Evolutionary conservation across 2,888 invertebrate species (phyloP).

Genomic region (Sphecodes monilicornis): DNA sequence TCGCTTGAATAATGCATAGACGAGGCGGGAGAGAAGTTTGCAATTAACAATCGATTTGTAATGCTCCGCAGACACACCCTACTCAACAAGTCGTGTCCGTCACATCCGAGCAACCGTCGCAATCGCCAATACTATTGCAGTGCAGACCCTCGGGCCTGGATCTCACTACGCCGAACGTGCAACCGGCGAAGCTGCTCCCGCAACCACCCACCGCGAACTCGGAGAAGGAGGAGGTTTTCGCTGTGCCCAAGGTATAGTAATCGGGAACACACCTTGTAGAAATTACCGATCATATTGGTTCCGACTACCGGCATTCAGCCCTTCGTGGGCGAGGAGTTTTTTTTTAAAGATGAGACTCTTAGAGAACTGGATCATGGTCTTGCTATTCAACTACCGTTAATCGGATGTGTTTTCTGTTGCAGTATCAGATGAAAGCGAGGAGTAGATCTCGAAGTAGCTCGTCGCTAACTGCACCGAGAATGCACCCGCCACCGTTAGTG

Average conservation of each 20-base stretch:
- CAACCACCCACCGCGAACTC: slow-evolving; percentile 66
- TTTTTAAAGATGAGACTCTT: not conserved
- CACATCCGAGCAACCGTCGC: slow-evolving; percentile 75
- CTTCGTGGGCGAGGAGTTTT: not conserved
- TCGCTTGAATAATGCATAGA: slow-evolving; percentile 33
- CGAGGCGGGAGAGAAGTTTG: not conserved
- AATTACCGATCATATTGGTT: not conserved
- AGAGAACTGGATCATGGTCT: not conserved
- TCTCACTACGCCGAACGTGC: slow-evolving; percentile 78
- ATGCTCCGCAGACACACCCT: slow-evolving; percentile 71
- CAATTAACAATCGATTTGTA: slow-evolving; percentile 21
- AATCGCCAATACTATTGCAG: slow-evolving; percentile 79
- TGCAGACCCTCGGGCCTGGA: slow-evolving; percentile 81
- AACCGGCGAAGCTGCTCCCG: slow-evolving; percentile 79
- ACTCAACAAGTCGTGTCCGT: slow-evolving; percentile 77
- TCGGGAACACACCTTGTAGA: not conserved
- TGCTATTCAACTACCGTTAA: not conserved
- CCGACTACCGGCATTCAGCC: not conserved
- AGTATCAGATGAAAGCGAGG: slow-evolving; percentile 84
- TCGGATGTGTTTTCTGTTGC: slow-evolving; percentile 35
- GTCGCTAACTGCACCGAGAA: slow-evolving; percentile 84
- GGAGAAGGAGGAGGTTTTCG: slow-evolving; percentile 84
- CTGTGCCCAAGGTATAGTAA: slow-evolving; percentile 84
- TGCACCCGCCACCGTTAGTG: slow-evolving; percentile 88
- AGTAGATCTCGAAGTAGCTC: slow-evolving; percentile 87